Evolutionary conservation across 2,888 invertebrate genomes (phyloP), one percentile per base, ranked within the genome.

Genomic region (Tanypteryx hageni): DNA sequence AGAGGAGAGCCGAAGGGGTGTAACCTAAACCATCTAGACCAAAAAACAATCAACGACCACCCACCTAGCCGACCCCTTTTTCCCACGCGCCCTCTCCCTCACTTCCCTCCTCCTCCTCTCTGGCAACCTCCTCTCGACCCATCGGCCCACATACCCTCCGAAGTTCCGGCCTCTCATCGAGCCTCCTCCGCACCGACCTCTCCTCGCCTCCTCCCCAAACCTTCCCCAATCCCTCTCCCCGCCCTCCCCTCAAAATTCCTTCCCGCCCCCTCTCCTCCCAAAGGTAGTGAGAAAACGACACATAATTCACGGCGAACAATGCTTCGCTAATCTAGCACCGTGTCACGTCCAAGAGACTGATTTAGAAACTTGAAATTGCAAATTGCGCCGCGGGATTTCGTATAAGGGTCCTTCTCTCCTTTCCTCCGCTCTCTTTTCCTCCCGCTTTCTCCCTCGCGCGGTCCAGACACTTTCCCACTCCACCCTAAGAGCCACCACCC

Each of bases 311-410:
- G 86, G 27, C 31, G 86, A 86, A 86, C 86, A 86, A 86, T 86
- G 86, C 61, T 31, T 18, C 16, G 18, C 86, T 86, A 86, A 86
- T 86, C 61, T 86, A 61, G 86, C 86, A 16, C 86, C 61, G 86
- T 86, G 61, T 61, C 61, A 61, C 86, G 86, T 86, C 86, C 86
- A 31, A 18, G 61, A n/a, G 89, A 58, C 89, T 89, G 89, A 89
- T 89, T 89, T 64, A 89, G 89, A 64, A 89, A 64, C 89, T 89
- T 64, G 86, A 86, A 86, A 64, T 86, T 64, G 64, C 89, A 89
- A 89, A 89, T 89, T 64, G 89, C 64, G 27, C 59, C 31, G 86
- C 31, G 27, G 61, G 61, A 61, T 86, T 86, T 61, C 61, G 31
- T 61, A 61, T 31, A 18, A 57, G 27, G 61, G 86, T 58, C 57